Conservation (phyloP, 2,797 vertebrate genomes). For the Dallia pectoralis region DNA sequence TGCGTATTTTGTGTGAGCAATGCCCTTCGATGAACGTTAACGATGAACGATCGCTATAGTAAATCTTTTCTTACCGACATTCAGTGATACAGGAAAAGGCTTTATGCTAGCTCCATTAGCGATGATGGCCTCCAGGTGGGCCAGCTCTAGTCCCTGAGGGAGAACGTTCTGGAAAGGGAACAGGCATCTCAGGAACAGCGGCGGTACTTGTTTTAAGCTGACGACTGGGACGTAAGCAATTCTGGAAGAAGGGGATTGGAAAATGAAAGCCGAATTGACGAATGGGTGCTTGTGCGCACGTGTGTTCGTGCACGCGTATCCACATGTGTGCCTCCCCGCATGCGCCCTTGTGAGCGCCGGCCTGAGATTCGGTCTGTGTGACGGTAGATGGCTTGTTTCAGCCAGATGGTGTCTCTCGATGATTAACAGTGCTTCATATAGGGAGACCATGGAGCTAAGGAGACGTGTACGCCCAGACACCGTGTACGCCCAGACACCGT, state of each 20-base stretch:
- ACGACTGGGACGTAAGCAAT: slow-evolving; percentile 27
- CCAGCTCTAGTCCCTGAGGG: background rate
- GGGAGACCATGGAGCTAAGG: background rate
- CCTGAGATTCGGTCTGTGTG: background rate
- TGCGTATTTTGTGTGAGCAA: too few relatives aligned
- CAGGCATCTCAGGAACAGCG: slow-evolving; percentile 31
- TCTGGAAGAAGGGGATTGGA: slow-evolving; percentile 11
- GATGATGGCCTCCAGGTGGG: slow-evolving; percentile 17
- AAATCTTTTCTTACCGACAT: background rate
- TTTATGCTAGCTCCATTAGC: background rate
- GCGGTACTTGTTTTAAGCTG: slow-evolving; percentile 48
- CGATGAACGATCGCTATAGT: background rate
- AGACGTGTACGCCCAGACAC: too few relatives aligned
- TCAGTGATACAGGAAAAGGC: background rate
- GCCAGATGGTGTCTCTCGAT: slow-evolving; percentile 25
- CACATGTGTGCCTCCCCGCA: background rate
- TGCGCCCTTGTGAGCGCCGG: background rate
- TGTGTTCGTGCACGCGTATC: background rate
- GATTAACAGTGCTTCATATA: background rate
- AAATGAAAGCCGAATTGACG: background rate
- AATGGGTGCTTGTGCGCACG: slow-evolving; percentile 13
- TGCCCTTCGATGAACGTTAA: background rate
- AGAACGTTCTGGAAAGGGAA: slow-evolving; percentile 15
- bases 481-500: background rate
- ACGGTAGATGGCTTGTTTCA: slow-evolving; percentile 26